phyloP scores from a whole-genome alignment of 2,113 vertebrate genomes.

The rabbit (Oryctolagus cuniculus) region mOryCun1.1 NC_091434.1:167316001-167316500 shows the following conservation, averaged over 20 bases:
- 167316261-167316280: conserved; percentile 78
- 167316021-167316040: neutral
- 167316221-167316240: conserved; percentile 80
- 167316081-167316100: neutral
- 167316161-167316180: conserved; percentile 82
- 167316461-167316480: conserved; percentile 56
- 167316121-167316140: conserved; percentile 73
- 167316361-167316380: conserved; percentile 8
- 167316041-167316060: neutral
- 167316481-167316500: conserved; percentile 69
- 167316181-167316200: conserved; percentile 81
- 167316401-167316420: neutral
- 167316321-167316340: conserved; percentile 72
- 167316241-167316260: conserved; percentile 82
- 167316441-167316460: conserved; percentile 27
- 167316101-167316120: conserved; percentile 73
- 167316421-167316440: neutral
- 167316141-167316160: conserved; percentile 81
- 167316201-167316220: conserved; percentile 84
- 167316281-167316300: conserved; percentile 77
- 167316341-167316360: neutral
- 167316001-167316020: neutral
- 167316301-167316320: conserved; percentile 70
- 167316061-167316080: conserved; percentile 42
- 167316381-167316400: neutral